Evolutionary conservation across 35 echinoderm and acorn worm species (phyloP), one percentile per base, ranked within the genome.

Genomic region (Heliocidaris tuberculata): DNA sequence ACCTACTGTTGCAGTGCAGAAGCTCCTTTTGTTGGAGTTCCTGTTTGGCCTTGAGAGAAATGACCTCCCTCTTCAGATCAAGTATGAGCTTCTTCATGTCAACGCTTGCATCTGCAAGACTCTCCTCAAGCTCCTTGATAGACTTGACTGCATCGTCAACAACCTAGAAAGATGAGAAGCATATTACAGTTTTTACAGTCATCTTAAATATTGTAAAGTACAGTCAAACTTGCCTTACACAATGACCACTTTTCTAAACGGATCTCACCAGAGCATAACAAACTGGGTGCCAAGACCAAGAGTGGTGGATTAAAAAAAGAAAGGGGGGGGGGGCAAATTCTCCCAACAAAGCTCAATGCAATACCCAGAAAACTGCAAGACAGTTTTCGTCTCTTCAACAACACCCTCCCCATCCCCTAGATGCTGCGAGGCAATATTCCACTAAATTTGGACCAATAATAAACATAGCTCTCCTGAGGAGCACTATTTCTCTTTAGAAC

Each of bases 1-100:
- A 78, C 21, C 27, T 78, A 94, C 78, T 85, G n/a, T 85, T 94
- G 32, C 59, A 94, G 16, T 94, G 78, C 30, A 31, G 35, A 12
- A 94, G 5, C 17, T 85, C 59, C 11, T 94, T 48, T 17, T 35
- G 29, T 59, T 94, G 59, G 13, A 94, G 78, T 19, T 71, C 78
- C 47, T 85, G 93, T 59, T 85, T 70, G 8, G 93, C 61, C 31
- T 85, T 71, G 30, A 94, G 32, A 27, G 93, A 31, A 85, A 94
- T 85, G 6, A 95, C 85, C 32, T 98, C 86, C 47, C 86, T 96
- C 92, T 95, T 90, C 7, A 94, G 78, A 31, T 94, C 94, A 10
- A 50, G 17, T n/a, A 96, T 71, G 30, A 50, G 86, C 13, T 31
- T 85, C 30, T 85, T 94, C 13, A 92, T 4, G 27, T 97, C 90